Conservation (phyloP, 1,140 invertebrate genomes). For the Drosophila obscura region DNA sequence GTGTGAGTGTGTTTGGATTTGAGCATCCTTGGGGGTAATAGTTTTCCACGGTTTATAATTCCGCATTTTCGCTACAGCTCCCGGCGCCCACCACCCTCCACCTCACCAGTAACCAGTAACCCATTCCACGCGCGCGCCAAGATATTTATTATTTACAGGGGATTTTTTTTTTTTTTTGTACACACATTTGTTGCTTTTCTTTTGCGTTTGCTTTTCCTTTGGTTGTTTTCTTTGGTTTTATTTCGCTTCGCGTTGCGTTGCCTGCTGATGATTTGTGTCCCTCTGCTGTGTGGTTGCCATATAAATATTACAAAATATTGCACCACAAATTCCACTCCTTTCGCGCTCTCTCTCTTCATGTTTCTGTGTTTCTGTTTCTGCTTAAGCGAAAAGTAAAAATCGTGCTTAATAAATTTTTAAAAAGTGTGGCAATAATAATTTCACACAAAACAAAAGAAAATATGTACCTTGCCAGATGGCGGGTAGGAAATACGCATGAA, state of each 20-base stretch:
- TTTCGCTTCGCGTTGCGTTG: constrained; percentile 43
- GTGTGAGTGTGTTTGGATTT: constrained; percentile 72
- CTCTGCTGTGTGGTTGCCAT: constrained; percentile 69
- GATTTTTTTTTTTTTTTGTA: constrained; percentile 66
- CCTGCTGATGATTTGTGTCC: constrained; percentile 79
- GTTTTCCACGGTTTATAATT: constrained; percentile 82
- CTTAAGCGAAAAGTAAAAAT: constrained; percentile 60
- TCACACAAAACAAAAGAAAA: constrained; percentile 36
- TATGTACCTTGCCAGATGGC: constrained; percentile 10
- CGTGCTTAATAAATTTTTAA: constrained; percentile 78
- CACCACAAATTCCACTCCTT: constrained; percentile 65
- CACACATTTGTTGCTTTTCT: constrained; percentile 33
- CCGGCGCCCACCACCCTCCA: neutral
- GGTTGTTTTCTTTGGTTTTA: constrained; percentile 43
- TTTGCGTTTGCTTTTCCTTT: constrained; percentile 38
- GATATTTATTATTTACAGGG: constrained; percentile 78
- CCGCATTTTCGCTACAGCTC: constrained; percentile 60
- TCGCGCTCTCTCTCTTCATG: neutral
- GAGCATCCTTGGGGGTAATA: constrained; percentile 79
- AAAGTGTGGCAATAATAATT: constrained; percentile 79
- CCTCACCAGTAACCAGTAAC: no score
- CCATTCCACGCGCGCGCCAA: constrained; percentile 27
- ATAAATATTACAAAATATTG: constrained; percentile 81
- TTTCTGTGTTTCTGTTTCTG: constrained; percentile 11
- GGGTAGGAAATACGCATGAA: constrained; percentile 42